A percentile compares a stretch with the other conserved stretches of the same genome.
Conservation (phyloP, 2,797 vertebrate genomes). For the Perodicticus potto region DNA sequence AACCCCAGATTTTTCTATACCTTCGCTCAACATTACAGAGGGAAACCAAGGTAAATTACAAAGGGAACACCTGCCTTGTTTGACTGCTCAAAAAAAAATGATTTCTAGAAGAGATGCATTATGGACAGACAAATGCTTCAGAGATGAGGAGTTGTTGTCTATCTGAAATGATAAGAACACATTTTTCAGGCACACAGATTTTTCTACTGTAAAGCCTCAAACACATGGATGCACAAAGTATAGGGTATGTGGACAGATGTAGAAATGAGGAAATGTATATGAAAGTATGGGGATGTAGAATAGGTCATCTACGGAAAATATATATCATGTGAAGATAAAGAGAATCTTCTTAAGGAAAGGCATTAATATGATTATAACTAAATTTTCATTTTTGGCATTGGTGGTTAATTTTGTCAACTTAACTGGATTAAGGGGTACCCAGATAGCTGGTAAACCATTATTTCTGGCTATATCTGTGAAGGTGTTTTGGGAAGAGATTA, state of each 20-base stretch:
- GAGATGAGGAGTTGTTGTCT: not conserved
- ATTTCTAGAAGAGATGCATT: not conserved
- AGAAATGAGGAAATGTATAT: not conserved
- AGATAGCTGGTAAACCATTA: not conserved
- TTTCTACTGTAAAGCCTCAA: not conserved
- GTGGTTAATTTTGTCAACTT: not conserved
- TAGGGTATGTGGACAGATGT: not conserved
- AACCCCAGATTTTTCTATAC: not conserved
- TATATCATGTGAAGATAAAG: not conserved
- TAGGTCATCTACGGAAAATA: not conserved
- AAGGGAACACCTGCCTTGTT: not conserved
- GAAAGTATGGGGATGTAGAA: not conserved
- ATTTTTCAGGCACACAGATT: not conserved
- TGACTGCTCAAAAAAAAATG: not conserved
- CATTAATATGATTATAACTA: not conserved
- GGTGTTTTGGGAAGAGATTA: not conserved
- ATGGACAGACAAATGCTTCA: not conserved
- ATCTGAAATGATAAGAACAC: not conserved
- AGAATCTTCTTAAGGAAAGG: not conserved
- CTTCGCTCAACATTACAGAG: not conserved
- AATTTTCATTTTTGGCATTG: not conserved
- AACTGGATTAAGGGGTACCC: not conserved
- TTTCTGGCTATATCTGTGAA: not conserved
- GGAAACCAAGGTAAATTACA: not conserved
- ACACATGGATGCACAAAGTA: not conserved